Conservation (phyloP, 2,113 vertebrate species). For the Corythaeola cristata region DNA sequence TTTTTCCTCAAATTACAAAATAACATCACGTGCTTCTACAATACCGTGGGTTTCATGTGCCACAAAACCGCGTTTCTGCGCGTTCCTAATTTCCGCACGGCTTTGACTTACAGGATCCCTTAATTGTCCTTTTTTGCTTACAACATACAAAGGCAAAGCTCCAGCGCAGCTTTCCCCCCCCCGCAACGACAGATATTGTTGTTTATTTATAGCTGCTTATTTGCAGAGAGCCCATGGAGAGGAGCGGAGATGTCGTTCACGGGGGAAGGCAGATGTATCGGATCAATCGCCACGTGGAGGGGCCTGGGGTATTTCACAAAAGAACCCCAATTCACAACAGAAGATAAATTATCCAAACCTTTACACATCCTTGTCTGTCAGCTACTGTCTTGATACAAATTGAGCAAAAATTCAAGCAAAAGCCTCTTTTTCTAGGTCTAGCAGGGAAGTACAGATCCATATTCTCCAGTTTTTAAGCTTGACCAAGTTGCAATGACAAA, state of each 20-base stretch:
- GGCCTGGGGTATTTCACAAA: not conserved
- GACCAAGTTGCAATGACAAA: not conserved
- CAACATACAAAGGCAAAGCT: not conserved
- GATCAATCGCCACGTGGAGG: not conserved
- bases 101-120: not conserved
- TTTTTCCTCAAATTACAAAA: not conserved
- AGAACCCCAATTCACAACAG: not conserved
- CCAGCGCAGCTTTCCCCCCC: not conserved
- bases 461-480: not conserved
- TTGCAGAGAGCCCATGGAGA: not conserved
- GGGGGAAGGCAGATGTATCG: not conserved
- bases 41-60: not conserved
- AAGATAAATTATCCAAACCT: constrained; percentile 7
- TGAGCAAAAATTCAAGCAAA: not conserved
- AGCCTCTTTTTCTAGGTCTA: not conserved
- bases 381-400: not conserved
- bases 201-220: constrained; percentile 13
- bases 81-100: not conserved
- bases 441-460: not conserved
- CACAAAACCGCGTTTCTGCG: not conserved
- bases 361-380: not conserved
- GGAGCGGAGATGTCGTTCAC: not conserved
- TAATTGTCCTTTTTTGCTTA: not conserved
- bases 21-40: not conserved
- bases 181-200: not conserved